Conservation (phyloP, 2,113 vertebrate species). For the Scartelaos histophorus region DNA sequence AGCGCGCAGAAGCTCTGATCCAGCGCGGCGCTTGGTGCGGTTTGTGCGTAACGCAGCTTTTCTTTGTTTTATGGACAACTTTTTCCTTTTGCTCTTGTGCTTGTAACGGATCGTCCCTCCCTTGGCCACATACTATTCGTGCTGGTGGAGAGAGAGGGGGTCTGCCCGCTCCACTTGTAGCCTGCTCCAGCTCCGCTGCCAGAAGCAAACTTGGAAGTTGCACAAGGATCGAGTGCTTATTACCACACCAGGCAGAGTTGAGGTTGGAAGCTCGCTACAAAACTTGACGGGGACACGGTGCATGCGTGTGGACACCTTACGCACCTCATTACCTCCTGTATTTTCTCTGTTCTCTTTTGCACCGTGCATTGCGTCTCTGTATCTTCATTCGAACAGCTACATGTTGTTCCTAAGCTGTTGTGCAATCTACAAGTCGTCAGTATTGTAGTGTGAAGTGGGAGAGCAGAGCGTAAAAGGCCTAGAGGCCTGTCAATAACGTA, state of each 20-base stretch:
- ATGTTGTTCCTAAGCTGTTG: conserved; percentile 57
- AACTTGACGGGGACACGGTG: conserved; percentile 61
- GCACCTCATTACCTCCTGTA: conserved; percentile 27
- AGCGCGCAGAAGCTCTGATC: conserved; percentile 36
- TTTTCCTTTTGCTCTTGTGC: conserved; percentile 53
- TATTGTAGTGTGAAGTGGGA: conserved; percentile 45
- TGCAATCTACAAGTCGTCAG: conserved; percentile 75
- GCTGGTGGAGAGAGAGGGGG: conserved; percentile 9
- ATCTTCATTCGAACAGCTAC: conserved; percentile 6
- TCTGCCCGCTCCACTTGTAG: conserved; percentile 68
- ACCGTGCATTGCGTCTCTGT: conserved; percentile 8
- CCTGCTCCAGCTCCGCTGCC: conserved; percentile 78
- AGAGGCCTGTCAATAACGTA: conserved; percentile 55
- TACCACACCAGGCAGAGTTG: conserved; percentile 38
- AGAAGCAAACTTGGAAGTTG: conserved; percentile 75
- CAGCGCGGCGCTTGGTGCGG: conserved; percentile 37
- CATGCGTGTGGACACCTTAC: conserved; percentile 31
- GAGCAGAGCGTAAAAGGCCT: conserved; percentile 51
- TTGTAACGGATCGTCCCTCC: conserved; percentile 77
- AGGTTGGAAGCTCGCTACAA: conserved; percentile 49
- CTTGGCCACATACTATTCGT: conserved; percentile 78
- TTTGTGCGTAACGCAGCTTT: conserved; percentile 58
- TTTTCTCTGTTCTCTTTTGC: conserved; percentile 30
- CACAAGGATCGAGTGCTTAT: conserved; percentile 31
- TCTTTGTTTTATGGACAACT: conserved; percentile 76